Conservation (phyloP, 2,888 invertebrate genomes). For the Ormia ochracea region DNA sequence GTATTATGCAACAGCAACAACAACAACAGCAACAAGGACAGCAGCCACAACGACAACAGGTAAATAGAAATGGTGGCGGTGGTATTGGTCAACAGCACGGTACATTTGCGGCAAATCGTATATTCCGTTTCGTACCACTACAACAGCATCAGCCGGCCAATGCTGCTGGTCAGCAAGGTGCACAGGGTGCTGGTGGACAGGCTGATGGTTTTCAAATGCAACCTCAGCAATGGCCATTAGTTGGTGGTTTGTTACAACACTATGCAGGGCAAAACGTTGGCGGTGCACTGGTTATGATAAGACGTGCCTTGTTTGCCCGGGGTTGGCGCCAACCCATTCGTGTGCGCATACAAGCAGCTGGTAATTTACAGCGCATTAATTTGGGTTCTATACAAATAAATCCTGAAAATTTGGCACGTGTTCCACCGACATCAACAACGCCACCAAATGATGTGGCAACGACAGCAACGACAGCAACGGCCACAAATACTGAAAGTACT, state of each 20-base stretch:
- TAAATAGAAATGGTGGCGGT: slow-evolving; percentile 25
- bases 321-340: slow-evolving; percentile 69
- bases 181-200: slow-evolving; percentile 9
- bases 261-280: slow-evolving; percentile 65
- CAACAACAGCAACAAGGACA: slow-evolving; percentile 57
- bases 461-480: slow-evolving; percentile 3
- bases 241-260: slow-evolving; percentile 66
- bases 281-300: slow-evolving; percentile 69
- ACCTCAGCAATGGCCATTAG: slow-evolving; percentile 61
- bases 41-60: slow-evolving; percentile 47
- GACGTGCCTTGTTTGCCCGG: slow-evolving; percentile 68
- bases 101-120: slow-evolving; percentile 64
- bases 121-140: slow-evolving; percentile 62
- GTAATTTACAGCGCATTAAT: slow-evolving; percentile 75
- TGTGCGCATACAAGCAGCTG: slow-evolving; percentile 69
- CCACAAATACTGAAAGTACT: slow-evolving; percentile 16
- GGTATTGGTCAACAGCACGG: slow-evolving; percentile 61
- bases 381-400: slow-evolving; percentile 73
- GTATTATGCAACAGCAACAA: slow-evolving; percentile 50
- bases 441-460: slow-evolving; percentile 35
- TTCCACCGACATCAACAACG: slow-evolving; percentile 36
- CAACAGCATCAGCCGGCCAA: background rate
- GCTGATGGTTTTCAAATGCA: slow-evolving; percentile 54
- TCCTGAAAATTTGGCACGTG: slow-evolving; percentile 67
- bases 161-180: background rate